A percentile compares a stretch with the other conserved stretches of the same genome.
Evolutionary conservation across 2,113 vertebrate genomes (phyloP).

Genomic region (Noturus placidus): DNA sequence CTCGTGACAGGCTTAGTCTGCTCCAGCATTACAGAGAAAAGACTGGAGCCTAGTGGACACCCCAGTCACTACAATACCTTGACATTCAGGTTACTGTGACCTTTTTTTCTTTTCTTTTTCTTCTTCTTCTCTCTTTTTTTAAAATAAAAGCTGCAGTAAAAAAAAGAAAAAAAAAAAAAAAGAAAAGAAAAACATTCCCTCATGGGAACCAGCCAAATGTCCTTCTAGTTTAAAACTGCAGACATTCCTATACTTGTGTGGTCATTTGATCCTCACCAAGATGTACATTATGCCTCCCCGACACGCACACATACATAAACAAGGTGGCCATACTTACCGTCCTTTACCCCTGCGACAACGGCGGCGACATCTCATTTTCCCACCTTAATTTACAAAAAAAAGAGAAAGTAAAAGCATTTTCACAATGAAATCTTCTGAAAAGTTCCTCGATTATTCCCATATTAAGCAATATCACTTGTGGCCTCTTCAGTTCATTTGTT

Average conservation of each 20-base stretch:
- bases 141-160: neutral
- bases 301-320: neutral
- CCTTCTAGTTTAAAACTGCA: neutral
- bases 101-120: no score
- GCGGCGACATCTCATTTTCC: slow-evolving; percentile 39
- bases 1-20: neutral
- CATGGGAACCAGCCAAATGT: neutral
- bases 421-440: neutral
- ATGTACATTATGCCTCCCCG: neutral
- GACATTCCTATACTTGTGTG: neutral
- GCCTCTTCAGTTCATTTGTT: neutral
- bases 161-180: neutral
- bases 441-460: neutral
- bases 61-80: neutral
- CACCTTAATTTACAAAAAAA: slow-evolving; percentile 38
- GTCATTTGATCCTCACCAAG: neutral
- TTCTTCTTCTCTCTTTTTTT: no score
- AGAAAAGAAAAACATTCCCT: no score
- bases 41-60: neutral
- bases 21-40: slow-evolving; percentile 13
- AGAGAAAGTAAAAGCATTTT: neutral
- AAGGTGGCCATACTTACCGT: slow-evolving; percentile 41
- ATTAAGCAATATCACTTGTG: neutral
- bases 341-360: slow-evolving; percentile 24
- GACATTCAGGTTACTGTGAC: neutral